phyloP scores from a whole-genome alignment of 2,113 vertebrate genomes.

The Protobothrops flavoviridis region DNA sequence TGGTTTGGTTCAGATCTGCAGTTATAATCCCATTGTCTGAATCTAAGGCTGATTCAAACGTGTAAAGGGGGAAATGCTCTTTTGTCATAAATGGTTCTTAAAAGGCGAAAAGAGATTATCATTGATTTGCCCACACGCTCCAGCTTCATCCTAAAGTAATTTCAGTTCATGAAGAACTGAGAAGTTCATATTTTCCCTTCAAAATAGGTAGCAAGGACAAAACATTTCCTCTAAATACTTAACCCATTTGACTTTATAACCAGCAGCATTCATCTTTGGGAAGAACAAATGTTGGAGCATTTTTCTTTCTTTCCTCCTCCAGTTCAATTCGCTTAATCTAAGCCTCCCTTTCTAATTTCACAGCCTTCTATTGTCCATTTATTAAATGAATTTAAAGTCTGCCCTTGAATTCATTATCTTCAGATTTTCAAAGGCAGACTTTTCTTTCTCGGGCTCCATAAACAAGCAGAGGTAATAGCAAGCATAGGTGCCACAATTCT shows the following conservation, averaged over 20 bases:
- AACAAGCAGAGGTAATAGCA: neutral
- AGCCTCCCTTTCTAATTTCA: neutral
- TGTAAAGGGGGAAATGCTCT: neutral
- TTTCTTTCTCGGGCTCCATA: neutral
- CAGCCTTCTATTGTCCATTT: slow-evolving; percentile 12
- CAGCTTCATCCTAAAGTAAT: neutral
- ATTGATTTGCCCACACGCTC: neutral
- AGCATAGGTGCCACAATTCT: too few relatives aligned
- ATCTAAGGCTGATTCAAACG: neutral
- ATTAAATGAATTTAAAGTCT: neutral
- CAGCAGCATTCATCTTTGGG: neutral
- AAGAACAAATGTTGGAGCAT: neutral
- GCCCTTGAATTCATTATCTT: slow-evolving; percentile 13
- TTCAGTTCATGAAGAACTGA: neutral
- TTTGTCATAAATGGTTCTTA: neutral
- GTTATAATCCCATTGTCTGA: neutral
- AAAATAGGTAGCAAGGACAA: slow-evolving; percentile 33
- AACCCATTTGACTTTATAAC: slow-evolving; percentile 3
- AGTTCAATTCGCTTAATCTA: slow-evolving; percentile 12
- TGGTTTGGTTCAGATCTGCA: neutral
- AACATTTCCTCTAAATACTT: slow-evolving; percentile 31
- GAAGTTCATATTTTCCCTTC: neutral
- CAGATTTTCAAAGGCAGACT: neutral
- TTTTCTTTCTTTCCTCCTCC: slow-evolving; percentile 23
- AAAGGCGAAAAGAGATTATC: neutral